Percentiles rank a stretch among this genome's conserved stretches.
Conservation (phyloP, 2,113 vertebrate species). For the Camarhynchus parvulus region DNA sequence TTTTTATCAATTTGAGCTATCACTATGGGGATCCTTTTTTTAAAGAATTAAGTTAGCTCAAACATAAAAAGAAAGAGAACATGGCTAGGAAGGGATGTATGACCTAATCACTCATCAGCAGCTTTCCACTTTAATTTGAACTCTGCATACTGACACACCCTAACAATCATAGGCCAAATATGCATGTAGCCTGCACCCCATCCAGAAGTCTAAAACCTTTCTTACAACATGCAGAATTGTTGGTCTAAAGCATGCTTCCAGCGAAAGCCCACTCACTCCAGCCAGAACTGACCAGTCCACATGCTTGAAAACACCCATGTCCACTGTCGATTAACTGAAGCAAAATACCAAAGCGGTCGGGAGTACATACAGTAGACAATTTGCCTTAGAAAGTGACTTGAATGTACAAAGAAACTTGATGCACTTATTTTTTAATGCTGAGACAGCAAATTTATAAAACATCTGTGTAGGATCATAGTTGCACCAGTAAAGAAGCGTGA, state of each 20-base stretch:
- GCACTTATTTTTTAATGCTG: slow-evolving; percentile 84
- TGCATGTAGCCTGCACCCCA: slow-evolving; percentile 57
- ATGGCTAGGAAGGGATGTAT: slow-evolving; percentile 63
- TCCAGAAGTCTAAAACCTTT: slow-evolving; percentile 54
- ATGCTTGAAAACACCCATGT: slow-evolving; percentile 75
- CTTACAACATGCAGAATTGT: slow-evolving; percentile 56
- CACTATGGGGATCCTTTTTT: slow-evolving; percentile 64
- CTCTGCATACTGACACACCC: slow-evolving; percentile 58
- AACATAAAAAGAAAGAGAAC: slow-evolving; percentile 45
- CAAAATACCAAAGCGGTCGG: slow-evolving; percentile 87
- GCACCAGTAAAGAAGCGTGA: slow-evolving; percentile 68
- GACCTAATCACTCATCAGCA: slow-evolving; percentile 64
- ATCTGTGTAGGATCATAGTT: slow-evolving; percentile 77
- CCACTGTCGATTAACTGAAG: slow-evolving; percentile 76
- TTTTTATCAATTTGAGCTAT: slow-evolving; percentile 67
- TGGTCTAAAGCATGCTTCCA: slow-evolving; percentile 80
- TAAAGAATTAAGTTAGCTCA: slow-evolving; percentile 55
- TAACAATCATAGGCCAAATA: slow-evolving; percentile 60
- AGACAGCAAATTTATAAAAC: slow-evolving; percentile 79
- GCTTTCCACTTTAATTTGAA: slow-evolving; percentile 67
- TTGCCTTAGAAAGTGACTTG: slow-evolving; percentile 93
- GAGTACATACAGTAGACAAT: slow-evolving; percentile 80
- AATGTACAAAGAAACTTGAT: slow-evolving; percentile 92
- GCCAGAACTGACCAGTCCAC: slow-evolving; percentile 71
- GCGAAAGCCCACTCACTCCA: slow-evolving; percentile 62